Evolutionary conservation across 1,140 invertebrate genomes (phyloP).

Genomic region (Macrobrachium nipponense): DNA sequence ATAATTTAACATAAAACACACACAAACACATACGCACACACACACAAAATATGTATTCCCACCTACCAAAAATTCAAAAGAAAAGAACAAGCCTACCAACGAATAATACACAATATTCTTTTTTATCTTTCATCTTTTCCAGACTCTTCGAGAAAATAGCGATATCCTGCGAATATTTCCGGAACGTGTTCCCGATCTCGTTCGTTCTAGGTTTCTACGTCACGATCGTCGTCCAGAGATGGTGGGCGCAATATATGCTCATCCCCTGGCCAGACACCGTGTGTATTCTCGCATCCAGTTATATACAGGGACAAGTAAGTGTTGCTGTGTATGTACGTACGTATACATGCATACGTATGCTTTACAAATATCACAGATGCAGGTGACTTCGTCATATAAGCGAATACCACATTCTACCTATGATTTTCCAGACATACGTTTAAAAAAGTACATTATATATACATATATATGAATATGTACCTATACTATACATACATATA

Average conservation of each 20-base stretch:
- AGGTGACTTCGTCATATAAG: no score
- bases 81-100: background rate
- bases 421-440: no score
- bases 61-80: no score
- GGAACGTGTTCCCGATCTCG: constrained; percentile 85
- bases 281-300: constrained; percentile 88
- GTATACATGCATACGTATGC: background rate
- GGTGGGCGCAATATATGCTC: constrained; percentile 92
- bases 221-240: constrained; percentile 87
- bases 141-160: constrained; percentile 82
- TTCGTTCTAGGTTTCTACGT: constrained; percentile 74
- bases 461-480: no score
- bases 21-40: no score
- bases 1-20: no score
- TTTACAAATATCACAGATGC: no score
- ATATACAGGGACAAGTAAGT: constrained; percentile 89
- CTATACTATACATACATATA: no score
- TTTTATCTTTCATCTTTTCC: constrained; percentile 64
- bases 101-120: background rate
- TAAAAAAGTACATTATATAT: no score
- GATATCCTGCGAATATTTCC: constrained; percentile 82
- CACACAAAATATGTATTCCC: no score
- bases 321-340: background rate
- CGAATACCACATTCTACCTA: no score
- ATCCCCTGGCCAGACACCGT: constrained; percentile 91